A percentile compares a stretch with the other conserved stretches of the same genome.
phyloP scores from a whole-genome alignment of 1,140 invertebrate genomes.

The Meloidogyne chitwoodi region DNA sequence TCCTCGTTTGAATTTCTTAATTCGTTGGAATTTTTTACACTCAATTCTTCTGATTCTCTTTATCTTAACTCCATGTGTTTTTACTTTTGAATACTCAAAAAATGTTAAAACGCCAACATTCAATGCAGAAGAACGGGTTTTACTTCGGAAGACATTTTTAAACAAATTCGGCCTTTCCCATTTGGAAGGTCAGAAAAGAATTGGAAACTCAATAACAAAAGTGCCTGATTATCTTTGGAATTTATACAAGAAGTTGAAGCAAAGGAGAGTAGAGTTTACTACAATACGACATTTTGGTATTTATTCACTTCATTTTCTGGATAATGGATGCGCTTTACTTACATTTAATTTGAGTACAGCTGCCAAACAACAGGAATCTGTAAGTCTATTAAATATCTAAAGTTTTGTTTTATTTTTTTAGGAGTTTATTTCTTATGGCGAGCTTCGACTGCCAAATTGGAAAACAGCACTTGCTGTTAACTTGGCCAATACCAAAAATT shows the following conservation, averaged over 20 bases:
- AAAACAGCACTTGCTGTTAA: neutral
- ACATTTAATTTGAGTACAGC: slow-evolving; percentile 27
- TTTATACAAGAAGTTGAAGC: slow-evolving; percentile 34
- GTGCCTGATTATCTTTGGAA: slow-evolving; percentile 42
- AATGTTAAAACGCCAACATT: neutral
- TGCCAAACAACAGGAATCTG: slow-evolving; percentile 10
- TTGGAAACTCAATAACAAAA: neutral
- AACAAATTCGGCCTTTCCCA: slow-evolving; percentile 14
- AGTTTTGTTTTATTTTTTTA: neutral
- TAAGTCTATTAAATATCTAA: neutral
- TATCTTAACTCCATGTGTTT: neutral
- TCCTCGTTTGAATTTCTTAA: neutral
- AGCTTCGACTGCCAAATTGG: neutral
- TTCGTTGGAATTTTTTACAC: neutral
- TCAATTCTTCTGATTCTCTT: neutral
- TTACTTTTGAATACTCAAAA: neutral
- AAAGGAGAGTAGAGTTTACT: slow-evolving; percentile 25
- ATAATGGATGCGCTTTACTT: slow-evolving; percentile 8
- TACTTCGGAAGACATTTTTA: neutral
- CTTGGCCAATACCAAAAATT: neutral
- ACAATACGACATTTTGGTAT: slow-evolving; percentile 27
- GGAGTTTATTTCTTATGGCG: neutral
- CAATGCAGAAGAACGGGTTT: neutral
- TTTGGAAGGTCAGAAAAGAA: neutral
- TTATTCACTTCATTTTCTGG: slow-evolving; percentile 17